phyloP scores from a whole-genome alignment of 2,888 invertebrate genomes.

The Amorpha juglandis region DNA sequence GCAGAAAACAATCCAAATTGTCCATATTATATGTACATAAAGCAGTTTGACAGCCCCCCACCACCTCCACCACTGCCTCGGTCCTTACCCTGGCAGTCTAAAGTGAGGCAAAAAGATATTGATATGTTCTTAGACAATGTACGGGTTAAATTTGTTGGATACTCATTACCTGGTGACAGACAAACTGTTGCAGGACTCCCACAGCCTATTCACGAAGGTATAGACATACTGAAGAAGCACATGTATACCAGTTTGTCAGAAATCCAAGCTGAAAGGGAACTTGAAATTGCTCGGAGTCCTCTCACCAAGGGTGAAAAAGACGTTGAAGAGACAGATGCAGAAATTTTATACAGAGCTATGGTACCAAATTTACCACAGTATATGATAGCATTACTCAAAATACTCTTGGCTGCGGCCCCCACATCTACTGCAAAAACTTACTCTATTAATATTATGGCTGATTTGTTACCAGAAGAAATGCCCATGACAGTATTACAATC shows the following conservation, averaged over 20 bases:
- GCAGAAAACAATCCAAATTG: constrained; percentile 68
- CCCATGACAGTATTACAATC: constrained; percentile 97
- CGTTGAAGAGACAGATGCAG: constrained; percentile 92
- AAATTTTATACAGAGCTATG: constrained; percentile 96
- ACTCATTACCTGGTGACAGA: constrained; percentile 93
- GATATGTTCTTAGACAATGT: constrained; percentile 96
- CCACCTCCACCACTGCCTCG: constrained; percentile 77
- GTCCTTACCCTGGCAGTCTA: constrained; percentile 97
- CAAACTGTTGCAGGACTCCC: constrained; percentile 97
- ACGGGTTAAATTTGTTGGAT: constrained; percentile 97
- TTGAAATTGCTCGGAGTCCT: constrained; percentile 95
- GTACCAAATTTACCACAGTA: constrained; percentile 98
- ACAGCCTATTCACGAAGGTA: constrained; percentile 98
- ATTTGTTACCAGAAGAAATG: constrained; percentile 98
- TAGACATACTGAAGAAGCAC: constrained; percentile 95
- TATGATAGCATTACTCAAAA: constrained; percentile 98
- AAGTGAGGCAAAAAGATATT: constrained; percentile 96
- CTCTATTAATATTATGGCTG: constrained; percentile 98
- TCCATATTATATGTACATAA: constrained; percentile 73
- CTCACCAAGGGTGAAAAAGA: constrained; percentile 92
- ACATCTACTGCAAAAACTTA: constrained; percentile 99
- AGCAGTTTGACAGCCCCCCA: constrained; percentile 76
- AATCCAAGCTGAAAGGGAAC: constrained; percentile 95
- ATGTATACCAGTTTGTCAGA: constrained; percentile 97
- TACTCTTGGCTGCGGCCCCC: constrained; percentile 98